Base-by-base conservation (phyloP, 2,797 vertebrate species). In the Phalanger gymnotis region DNA sequence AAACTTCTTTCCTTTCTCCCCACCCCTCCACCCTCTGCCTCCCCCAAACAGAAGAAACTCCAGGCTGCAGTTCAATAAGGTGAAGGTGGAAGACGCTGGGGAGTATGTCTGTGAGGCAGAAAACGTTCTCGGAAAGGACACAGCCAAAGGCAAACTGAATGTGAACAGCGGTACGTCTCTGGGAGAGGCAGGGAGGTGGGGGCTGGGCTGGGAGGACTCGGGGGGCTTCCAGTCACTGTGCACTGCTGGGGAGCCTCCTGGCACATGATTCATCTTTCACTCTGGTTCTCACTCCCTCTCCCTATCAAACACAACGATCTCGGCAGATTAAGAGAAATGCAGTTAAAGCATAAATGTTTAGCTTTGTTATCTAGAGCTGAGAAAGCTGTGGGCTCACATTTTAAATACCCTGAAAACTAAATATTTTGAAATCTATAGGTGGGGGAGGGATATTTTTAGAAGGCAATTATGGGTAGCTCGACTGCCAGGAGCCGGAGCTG, bases 21-120 rank as follows among this genome's bases (percentile, higher is more conserved):
- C 0, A 1, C 92, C 87, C 96, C 47, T 96, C 94, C 97, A 93
- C 89, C n/a, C 91, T 93, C 97, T 30, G 22, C 34, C 94, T 94
- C 94, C 93, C 92, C 96, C 91, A 93, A 98, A 98, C 98, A 99
- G 99, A 99, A 99, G 99, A 99, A 99, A 99, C 99, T 99, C 99
- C 98, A 99, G 98, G 98, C 99, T 99, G 97, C 99, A 99, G 98
- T 99, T 99, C 99, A 99, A 98, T 99, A 99, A 98, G 98, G 99
- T 99, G 98, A 99, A 99, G 98, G 98, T 99, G 97, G 99, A 99
- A 98, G 99, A 99, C 96, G 99, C 99, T 98, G 99, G 99, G 98
- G 99, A 99, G 99, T 99, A 99, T 97, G 99, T 99, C 96, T 99
- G 99, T 95, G 99, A 99, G 98, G 99, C 99, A 51, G 99, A 99